phyloP scores from a whole-genome alignment of 2,888 invertebrate species.

The Arctia plantaginis region DNA sequence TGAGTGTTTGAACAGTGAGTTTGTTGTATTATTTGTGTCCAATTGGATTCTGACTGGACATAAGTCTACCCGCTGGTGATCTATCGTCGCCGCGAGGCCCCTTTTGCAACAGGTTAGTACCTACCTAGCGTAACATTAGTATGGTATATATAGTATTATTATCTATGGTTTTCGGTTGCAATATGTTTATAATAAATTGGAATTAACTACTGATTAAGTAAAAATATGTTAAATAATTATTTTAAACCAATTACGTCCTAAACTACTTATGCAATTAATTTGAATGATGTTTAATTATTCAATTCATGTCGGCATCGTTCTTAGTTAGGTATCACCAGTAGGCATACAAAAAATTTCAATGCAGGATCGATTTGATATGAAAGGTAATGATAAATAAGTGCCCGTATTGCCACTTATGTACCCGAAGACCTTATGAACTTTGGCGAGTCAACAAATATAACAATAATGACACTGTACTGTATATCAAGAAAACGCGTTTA shows the following conservation, averaged over 20 bases:
- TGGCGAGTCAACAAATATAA: background rate
- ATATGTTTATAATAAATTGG: constrained; percentile 22
- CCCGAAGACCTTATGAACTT: background rate
- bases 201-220: too few species aligned
- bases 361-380: background rate
- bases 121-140: constrained; percentile 24
- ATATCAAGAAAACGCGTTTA: background rate
- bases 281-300: background rate
- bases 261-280: background rate
- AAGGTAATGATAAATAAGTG: background rate
- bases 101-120: constrained; percentile 52
- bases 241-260: background rate
- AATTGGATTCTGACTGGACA: constrained; percentile 68
- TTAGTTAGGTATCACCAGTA: background rate
- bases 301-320: background rate
- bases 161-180: constrained; percentile 33
- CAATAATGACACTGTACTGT: background rate
- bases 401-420: background rate
- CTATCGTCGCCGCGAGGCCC: constrained; percentile 48
- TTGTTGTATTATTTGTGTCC: constrained; percentile 58
- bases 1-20: constrained; percentile 60
- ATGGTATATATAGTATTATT: background rate
- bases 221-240: background rate
- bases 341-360: background rate
- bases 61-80: constrained; percentile 45